Conservation (phyloP, 2,113 vertebrate species). For the Pristiophorus japonicus region DNA sequence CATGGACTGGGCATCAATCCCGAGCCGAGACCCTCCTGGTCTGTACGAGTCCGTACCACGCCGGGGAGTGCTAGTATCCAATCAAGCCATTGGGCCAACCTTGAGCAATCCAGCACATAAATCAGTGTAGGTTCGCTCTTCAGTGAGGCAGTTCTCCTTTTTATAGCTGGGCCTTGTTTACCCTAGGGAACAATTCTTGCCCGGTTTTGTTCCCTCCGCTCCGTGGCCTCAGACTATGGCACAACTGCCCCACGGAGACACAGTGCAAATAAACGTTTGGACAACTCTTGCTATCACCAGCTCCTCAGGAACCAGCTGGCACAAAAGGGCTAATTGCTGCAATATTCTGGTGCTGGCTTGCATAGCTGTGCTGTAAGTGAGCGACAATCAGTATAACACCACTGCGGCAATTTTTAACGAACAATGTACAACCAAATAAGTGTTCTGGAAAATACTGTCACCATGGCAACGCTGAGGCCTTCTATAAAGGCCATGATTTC, state of each 20-base stretch:
- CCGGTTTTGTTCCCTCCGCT: not conserved
- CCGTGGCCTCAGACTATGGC: not conserved
- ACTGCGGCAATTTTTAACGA: not conserved
- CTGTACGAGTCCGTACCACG: not conserved
- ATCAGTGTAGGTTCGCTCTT: not conserved
- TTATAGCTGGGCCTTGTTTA: not conserved
- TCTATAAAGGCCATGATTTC: not conserved
- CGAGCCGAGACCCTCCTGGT: not conserved
- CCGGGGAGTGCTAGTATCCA: not conserved
- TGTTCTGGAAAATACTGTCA: not conserved
- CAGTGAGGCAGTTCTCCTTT: not conserved
- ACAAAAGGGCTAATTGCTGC: not conserved
- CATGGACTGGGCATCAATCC: not conserved
- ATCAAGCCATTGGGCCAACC: not conserved
- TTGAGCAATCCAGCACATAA: not conserved
- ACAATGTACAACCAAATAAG: not conserved
- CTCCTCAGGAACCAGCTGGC: not conserved
- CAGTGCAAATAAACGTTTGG: not conserved
- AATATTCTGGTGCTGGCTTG: not conserved
- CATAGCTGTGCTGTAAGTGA: not conserved
- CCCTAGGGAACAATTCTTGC: not conserved
- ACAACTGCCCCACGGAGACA: not conserved
- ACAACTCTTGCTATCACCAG: not conserved
- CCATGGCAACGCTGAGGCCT: not conserved
- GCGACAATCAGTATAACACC: not conserved